Conservation (phyloP, 2,797 vertebrate genomes). For the Gymnothorax javanicus region DNA sequence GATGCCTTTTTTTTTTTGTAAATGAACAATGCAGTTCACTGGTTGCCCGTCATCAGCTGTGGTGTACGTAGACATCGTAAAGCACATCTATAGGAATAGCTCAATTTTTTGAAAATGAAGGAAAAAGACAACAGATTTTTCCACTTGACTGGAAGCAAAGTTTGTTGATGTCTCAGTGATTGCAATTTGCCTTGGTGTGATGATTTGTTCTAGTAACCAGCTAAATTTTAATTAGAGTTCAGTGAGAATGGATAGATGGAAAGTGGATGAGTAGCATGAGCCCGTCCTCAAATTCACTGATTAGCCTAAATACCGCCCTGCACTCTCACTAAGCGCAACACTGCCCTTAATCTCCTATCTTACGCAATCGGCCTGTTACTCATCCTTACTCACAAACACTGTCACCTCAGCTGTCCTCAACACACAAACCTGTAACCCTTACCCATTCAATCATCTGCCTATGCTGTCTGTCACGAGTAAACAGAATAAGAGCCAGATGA, state of each 20-base stretch:
- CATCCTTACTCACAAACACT: neutral
- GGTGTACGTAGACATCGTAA: neutral
- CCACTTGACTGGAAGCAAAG: neutral
- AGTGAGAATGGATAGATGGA: neutral
- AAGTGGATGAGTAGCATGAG: neutral
- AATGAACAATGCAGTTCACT: neutral
- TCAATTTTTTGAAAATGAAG: neutral
- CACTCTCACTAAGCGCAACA: slow-evolving; percentile 45
- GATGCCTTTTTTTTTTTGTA: neutral
- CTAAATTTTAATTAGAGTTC: neutral
- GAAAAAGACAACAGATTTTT: neutral
- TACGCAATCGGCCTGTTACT: slow-evolving; percentile 40
- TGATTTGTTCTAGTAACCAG: neutral
- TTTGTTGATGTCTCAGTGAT: neutral
- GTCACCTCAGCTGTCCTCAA: neutral
- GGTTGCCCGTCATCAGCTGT: neutral
- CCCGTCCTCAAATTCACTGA: slow-evolving; percentile 44
- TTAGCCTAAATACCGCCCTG: slow-evolving; percentile 46
- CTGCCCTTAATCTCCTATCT: slow-evolving; percentile 47
- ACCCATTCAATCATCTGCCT: neutral
- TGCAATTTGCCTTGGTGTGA: neutral
- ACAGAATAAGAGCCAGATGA: no score
- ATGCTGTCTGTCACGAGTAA: neutral
- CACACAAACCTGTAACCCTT: neutral
- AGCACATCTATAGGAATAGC: neutral